Percentiles rank a stretch among this genome's conserved stretches.
Evolutionary conservation across 2,888 invertebrate genomes (phyloP).

Genomic region (Macrophya alboannulata): DNA sequence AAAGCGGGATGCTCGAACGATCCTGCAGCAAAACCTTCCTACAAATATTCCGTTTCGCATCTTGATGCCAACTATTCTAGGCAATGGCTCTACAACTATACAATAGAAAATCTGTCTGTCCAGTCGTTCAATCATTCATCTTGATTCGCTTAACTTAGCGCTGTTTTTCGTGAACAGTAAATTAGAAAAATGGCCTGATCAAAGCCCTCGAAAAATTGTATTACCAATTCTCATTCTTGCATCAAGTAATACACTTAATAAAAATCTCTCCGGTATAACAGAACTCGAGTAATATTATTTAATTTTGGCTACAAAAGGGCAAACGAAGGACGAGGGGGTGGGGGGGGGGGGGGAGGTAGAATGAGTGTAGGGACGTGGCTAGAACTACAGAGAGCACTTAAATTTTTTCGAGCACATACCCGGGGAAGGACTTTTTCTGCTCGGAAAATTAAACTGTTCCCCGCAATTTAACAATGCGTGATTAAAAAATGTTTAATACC

Average conservation of each 20-base stretch:
- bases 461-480: slow-evolving; percentile 42
- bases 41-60: slow-evolving; percentile 27
- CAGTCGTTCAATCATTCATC: background rate
- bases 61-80: background rate
- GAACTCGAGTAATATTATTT: background rate
- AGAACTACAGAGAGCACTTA: background rate
- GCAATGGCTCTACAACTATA: background rate
- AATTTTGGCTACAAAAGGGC: background rate
- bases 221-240: background rate
- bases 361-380: background rate
- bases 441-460: background rate
- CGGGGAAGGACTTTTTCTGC: slow-evolving; percentile 14
- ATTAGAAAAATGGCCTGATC: background rate
- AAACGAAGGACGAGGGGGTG: background rate
- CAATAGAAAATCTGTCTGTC: background rate
- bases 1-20: slow-evolving; percentile 32
- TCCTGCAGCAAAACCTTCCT: background rate
- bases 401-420: slow-evolving; percentile 34
- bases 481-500: slow-evolving; percentile 46
- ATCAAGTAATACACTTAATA: background rate
- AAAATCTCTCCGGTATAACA: background rate
- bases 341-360: background rate
- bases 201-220: background rate
- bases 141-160: background rate
- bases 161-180: background rate